Base-by-base conservation (phyloP, 2,888 invertebrate genomes). In the Allygus modestus region DNA sequence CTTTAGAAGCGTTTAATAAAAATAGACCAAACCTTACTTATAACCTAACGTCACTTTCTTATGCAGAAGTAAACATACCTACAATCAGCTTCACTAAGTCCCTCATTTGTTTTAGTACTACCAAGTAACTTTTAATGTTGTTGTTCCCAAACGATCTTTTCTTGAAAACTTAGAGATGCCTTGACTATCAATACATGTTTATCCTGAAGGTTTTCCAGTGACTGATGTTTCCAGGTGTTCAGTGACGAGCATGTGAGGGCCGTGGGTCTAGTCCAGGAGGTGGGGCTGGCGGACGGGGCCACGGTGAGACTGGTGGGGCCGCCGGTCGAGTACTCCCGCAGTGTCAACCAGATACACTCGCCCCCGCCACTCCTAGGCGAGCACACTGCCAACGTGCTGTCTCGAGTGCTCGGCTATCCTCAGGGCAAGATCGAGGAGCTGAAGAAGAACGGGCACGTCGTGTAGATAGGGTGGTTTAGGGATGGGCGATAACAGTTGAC, bases 331-430 rank as follows among this genome's bases (percentile, higher is more conserved):
- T 99, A 94, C 89, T 96, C 96, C 88, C 93, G 93, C 81, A 94
- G 95, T 0, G 93, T 93, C 0, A 97, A 97, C 89, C 90, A 91
- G 86, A 94, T 95, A 0, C 92, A 95, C 84, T 91, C 91, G 1
- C 93, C 97, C 0, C 98, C 99, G 0, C 99, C 99, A 0, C 90
- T 92, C 9, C 91, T 98, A 33, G 99, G 98, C 0, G 94, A 99
- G 89, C 98, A 99, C 89, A 98, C 99, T 0, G 91, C 91, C 85
- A 93, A 95, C 88, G 92, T 99, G 77, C 91, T 99, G 54, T 90
- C 90, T n/a, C 90, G 93, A 85, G 89, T 96, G 86, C 91, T 97
- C 65, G 92, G 93, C 0, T 96, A 95, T 88, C 91, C 92, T 73
- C 91, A 93, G 12, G 90, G 91, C 23, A 91, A 93, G 89, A 93